phyloP scores from a whole-genome alignment of 2,113 vertebrate genomes.

The Centropus unirufus region DNA sequence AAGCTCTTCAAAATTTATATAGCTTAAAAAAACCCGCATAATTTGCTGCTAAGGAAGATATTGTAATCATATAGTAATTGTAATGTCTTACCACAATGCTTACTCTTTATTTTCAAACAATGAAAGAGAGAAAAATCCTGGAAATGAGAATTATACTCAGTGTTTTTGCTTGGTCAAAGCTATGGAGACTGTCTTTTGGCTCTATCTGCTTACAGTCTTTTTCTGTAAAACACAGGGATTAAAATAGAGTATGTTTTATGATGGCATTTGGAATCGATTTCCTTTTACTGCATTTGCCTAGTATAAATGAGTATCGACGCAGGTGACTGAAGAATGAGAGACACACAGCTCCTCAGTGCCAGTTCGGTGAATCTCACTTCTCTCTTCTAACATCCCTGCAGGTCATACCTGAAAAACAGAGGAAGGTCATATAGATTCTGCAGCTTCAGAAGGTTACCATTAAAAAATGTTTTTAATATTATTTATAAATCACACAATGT shows the following conservation, averaged over 20 bases:
- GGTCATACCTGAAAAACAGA: background rate
- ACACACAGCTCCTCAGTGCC: background rate
- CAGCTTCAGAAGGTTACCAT: background rate
- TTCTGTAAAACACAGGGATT: background rate
- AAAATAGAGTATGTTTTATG: background rate
- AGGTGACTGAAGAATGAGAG: background rate
- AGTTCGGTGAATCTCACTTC: background rate
- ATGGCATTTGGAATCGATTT: background rate
- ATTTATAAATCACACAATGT: background rate
- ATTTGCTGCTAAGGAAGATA: conserved; percentile 68
- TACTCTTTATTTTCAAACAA: conserved; percentile 48
- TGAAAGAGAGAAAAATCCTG: conserved; percentile 36
- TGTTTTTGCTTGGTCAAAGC: conserved; percentile 1
- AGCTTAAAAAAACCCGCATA: conserved; percentile 57
- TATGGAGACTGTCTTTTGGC: background rate
- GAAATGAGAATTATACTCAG: background rate
- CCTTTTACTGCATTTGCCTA: background rate
- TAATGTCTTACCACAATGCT: background rate
- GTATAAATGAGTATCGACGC: background rate
- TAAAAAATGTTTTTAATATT: background rate
- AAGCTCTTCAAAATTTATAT: conserved; percentile 55
- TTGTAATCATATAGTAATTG: conserved; percentile 37
- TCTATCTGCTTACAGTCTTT: background rate
- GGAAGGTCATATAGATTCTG: background rate
- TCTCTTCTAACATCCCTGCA: background rate